These are phyloP conservation scores for Emydocephalus ijimae DNA, from an alignment of 2,113 vertebrate species.

Conservation along the genomic window DNA sequence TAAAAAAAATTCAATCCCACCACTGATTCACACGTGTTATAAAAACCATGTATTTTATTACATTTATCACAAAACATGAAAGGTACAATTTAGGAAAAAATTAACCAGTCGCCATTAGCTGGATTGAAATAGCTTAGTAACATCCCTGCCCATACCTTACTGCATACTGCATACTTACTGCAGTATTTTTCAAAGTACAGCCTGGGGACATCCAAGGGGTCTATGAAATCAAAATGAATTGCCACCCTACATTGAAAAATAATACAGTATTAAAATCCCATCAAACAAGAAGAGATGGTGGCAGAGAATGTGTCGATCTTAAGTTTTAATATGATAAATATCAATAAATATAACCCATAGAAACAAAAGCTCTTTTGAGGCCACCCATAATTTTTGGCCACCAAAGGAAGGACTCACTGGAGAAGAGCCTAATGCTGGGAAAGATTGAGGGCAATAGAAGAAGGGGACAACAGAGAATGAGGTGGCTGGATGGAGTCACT, in stretches of 20 bases:
- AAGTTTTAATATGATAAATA: not conserved
- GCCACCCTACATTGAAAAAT: not conserved
- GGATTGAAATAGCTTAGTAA: not conserved
- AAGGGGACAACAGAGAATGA: no score
- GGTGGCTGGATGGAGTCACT: no score
- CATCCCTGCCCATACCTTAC: not conserved
- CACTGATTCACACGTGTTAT: not conserved
- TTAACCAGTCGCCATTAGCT: not conserved
- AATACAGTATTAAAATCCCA: not conserved
- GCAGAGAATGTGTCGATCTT: not conserved
- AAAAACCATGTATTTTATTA: not conserved
- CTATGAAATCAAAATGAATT: not conserved
- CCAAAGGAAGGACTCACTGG: no score
- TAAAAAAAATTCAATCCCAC: no score
- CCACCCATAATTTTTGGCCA: not conserved
- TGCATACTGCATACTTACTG: not conserved
- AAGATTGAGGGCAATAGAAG: no score
- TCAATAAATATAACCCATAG: not conserved
- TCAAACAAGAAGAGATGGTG: not conserved
- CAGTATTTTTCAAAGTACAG: not conserved
- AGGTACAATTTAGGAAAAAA: not conserved
- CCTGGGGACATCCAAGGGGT: not conserved
- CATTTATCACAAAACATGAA: not conserved
- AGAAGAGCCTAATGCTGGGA: no score
- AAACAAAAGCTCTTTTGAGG: not conserved